Percentiles rank a stretch among this genome's conserved stretches.
These are phyloP conservation scores for Ginglymostoma cirratum DNA, from an alignment of 2,113 vertebrate genomes.

Conservation along the genomic window DNA sequence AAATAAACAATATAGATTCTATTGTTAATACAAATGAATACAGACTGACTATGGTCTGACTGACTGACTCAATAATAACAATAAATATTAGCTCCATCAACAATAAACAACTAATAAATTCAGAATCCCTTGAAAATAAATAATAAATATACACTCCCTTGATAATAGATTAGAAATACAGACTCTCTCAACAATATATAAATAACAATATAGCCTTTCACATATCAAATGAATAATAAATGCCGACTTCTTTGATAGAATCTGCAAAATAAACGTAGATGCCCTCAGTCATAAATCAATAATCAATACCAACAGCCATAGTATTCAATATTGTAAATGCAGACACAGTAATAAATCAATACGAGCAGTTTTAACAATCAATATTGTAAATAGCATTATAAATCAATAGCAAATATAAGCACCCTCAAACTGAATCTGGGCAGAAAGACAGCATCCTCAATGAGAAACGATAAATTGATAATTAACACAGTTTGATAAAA, in stretches of 20 bases:
- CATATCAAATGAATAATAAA: slow-evolving; percentile 18
- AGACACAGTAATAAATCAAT: not conserved
- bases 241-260: not conserved
- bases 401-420: not conserved
- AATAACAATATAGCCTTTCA: not conserved
- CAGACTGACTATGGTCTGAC: too few species aligned
- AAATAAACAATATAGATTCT: not conserved
- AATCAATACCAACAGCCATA: not conserved
- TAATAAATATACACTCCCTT: not conserved
- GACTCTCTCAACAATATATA: not conserved
- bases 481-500: not conserved
- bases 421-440: not conserved
- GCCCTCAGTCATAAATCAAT: not conserved
- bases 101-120: not conserved
- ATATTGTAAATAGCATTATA: slow-evolving; percentile 11
- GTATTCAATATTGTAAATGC: not conserved
- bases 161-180: slow-evolving; percentile 8
- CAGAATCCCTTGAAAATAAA: not conserved
- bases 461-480: not conserved
- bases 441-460: not conserved
- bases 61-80: not conserved
- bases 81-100: not conserved
- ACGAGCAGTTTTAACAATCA: not conserved
- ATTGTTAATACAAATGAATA: slow-evolving; percentile 10
- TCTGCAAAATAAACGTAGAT: not conserved